Percentiles rank a stretch among this genome's conserved stretches.
phyloP scores from a whole-genome alignment of 2,888 invertebrate species.

The Sipha maydis region DNA sequence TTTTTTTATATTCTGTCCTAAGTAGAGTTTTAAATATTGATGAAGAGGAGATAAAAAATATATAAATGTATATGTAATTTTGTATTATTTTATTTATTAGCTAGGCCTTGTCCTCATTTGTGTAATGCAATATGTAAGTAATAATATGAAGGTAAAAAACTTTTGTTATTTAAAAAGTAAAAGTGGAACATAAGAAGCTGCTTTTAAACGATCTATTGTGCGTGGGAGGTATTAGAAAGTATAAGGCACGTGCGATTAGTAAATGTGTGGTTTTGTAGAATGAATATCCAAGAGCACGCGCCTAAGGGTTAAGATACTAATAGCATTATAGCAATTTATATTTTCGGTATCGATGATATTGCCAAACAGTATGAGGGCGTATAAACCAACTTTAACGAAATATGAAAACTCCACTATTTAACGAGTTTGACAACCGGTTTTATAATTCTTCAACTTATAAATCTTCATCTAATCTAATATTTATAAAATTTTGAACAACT shows the following conservation, averaged over 20 bases:
- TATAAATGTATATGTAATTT: constrained; percentile 59
- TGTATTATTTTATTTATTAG: constrained; percentile 31
- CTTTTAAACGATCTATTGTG: constrained; percentile 50
- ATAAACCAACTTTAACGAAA: constrained; percentile 18
- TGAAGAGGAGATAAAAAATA: constrained; percentile 57
- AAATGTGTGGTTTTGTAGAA: constrained; percentile 21
- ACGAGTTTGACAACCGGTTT: constrained; percentile 23
- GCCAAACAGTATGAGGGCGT: constrained; percentile 35
- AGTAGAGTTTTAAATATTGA: constrained; percentile 60
- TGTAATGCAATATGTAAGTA: constrained; percentile 20
- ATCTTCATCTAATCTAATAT: constrained; percentile 11
- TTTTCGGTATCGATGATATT: background rate
- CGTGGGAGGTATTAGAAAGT: constrained; percentile 60
- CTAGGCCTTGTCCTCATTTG: constrained; percentile 54
- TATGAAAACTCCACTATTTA: background rate
- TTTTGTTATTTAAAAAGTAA: constrained; percentile 58
- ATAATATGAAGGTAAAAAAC: constrained; percentile 40
- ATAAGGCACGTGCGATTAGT: background rate
- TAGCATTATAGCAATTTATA: background rate
- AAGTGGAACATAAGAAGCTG: constrained; percentile 53
- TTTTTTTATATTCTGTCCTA: constrained; percentile 62
- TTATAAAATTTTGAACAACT: background rate
- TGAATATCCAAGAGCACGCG: constrained; percentile 8
- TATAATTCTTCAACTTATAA: constrained; percentile 30
- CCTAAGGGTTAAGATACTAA: constrained; percentile 26